Percentiles rank a stretch among this genome's conserved stretches.
These are phyloP conservation scores for Tretioscincus oriximinensis DNA, from an alignment of 2,113 vertebrate species.

Conservation along the genomic window DNA sequence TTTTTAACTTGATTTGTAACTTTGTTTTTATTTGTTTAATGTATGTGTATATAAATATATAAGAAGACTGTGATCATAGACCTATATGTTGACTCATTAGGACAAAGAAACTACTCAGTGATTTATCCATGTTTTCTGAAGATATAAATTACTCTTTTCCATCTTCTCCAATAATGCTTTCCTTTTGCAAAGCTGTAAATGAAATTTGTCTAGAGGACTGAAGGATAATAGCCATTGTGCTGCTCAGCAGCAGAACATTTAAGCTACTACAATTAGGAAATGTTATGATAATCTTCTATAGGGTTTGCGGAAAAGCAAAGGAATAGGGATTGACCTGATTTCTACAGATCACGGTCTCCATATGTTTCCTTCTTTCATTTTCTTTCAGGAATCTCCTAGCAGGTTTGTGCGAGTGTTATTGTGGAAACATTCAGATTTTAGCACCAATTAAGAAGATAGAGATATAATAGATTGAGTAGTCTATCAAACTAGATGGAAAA, in stretches of 20 bases:
- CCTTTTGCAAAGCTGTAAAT: background rate
- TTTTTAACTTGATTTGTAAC: too few relatives aligned
- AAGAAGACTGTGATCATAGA: too few relatives aligned
- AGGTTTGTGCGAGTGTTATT: background rate
- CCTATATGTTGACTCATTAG: too few relatives aligned
- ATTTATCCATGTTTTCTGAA: background rate
- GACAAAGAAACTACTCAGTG: background rate
- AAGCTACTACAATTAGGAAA: slow-evolving; percentile 7
- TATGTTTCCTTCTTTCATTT: background rate
- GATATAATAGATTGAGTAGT: background rate
- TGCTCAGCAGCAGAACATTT: slow-evolving; percentile 3
- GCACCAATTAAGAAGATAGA: background rate
- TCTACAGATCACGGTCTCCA: background rate
- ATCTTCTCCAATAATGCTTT: background rate
- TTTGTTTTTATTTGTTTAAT: too few relatives aligned
- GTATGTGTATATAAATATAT: too few relatives aligned
- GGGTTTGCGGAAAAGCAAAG: background rate
- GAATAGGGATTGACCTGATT: background rate
- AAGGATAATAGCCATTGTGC: background rate
- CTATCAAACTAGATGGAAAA: background rate
- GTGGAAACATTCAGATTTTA: background rate
- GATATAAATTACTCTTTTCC: background rate
- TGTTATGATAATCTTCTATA: background rate
- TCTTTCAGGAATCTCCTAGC: background rate
- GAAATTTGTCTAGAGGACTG: background rate